Percentiles rank a stretch among this genome's conserved stretches.
Conservation (phyloP, 37 sponge, comb jelly and placozoan genomes). For the Beroe ovata region DNA sequence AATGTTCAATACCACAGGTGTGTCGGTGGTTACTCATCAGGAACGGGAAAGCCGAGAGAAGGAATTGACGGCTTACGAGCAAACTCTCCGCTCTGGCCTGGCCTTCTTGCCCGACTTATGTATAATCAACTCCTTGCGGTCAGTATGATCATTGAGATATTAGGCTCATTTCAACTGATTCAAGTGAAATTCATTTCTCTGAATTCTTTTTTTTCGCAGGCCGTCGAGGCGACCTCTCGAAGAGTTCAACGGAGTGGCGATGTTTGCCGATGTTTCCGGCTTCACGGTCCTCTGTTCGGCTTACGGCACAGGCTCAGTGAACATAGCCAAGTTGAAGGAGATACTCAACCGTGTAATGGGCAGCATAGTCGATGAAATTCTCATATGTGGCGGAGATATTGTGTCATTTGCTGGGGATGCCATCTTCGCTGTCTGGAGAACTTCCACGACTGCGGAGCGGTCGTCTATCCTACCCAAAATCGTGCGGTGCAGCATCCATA, state of each 20-base stretch:
- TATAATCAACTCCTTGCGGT: conserved; percentile 47
- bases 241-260: conserved; percentile 43
- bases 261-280: conserved; percentile 67
- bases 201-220: neutral
- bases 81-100: neutral
- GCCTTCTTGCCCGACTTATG: conserved; percentile 42
- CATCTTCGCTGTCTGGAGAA: conserved; percentile 50
- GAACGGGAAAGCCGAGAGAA: conserved; percentile 22
- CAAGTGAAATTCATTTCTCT: neutral
- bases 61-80: conserved; percentile 60
- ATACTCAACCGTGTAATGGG: conserved; percentile 57
- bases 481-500: conserved; percentile 34
- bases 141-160: too few species aligned
- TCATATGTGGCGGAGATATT: conserved; percentile 54
- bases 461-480: conserved; percentile 48
- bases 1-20: conserved; percentile 6
- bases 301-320: conserved; percentile 31
- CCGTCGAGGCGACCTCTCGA: neutral
- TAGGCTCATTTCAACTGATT: too few species aligned
- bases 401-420: conserved; percentile 64
- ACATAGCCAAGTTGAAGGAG: conserved; percentile 55
- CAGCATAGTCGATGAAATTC: conserved; percentile 50
- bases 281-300: conserved; percentile 46
- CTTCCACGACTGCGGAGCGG: conserved; percentile 8
- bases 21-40: conserved; percentile 49